Base-by-base conservation (phyloP, 92 coral and sea anemone genomes). In the Paramuricea clavata region DNA sequence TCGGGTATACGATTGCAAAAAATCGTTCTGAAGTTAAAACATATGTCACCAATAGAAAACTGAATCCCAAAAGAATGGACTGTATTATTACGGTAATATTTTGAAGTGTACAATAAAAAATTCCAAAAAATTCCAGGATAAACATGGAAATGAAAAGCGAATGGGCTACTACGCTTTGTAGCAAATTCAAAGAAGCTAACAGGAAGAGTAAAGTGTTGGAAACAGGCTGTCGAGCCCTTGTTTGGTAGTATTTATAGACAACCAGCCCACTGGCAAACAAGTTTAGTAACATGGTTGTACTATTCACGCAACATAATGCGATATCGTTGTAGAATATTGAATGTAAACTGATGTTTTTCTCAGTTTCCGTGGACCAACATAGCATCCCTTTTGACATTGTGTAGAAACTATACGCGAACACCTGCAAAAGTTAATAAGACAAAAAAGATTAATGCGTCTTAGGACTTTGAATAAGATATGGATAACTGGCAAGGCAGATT, bases 151-250 rank as follows among this genome's bases (percentile, higher is more conserved):
- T 70, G 76, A 70, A 34, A 36, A 70, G 50, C 19, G 76, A 49
- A 1, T 70, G 76, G 76, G 50, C 42, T 0, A 70, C 5, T 1
- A 34, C 10, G 43, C 76, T 49, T 22, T 70, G 7, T 0, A 70
- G 52, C 22, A 70, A 12, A 43, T 70, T 25, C 13, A 70, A 21
- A 2, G 27, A 21, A 9, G 76, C 76, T n/a, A 70, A 30, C 2
- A 70, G 21, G 16, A 70, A 70, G 0, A 70, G 76, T 19, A 70
- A 43, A 12, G 76, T 70, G 26, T 70, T 70, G 19, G 76, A 70
- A 26, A 70, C 49, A 43, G 76, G 49, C 49, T 70, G 76, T 9
- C 76, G 76, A 2, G 50, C 7, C 25, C 76, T 70, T 11, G 76
- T 33, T 7, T 12, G 21, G 49, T 33, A 34, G 26, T 34, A 70